Evolutionary conservation across 2,797 vertebrate species (phyloP), one percentile per base, ranked within the genome.

Genomic region (Manis crassicaudata): DNA sequence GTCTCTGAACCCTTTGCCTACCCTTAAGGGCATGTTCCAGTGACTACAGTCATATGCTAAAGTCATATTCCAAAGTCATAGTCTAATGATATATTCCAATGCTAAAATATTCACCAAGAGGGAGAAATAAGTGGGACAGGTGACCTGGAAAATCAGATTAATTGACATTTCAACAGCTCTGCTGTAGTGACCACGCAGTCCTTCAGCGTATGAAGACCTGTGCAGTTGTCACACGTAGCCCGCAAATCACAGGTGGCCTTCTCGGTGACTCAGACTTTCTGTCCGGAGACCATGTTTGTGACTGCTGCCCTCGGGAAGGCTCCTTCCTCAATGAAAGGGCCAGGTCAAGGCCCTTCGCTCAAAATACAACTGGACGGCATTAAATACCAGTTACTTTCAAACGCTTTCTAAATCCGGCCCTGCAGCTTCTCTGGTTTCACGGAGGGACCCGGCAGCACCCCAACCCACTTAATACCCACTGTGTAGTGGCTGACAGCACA

Each of bases 281-380:
- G 35, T 54, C 37, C 70, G 68, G 90, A 84, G 37, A 81, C 27
- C 32, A 25, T 6, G 12, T 32, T 35, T 35, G 32, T 52, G 76
- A 65, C 62, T 37, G 43, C 37, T 46, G 56, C 56, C 88, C 65
- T 68, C 9, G 18, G 35, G 75, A 80, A 90, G 56, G 76, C 29
- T 82, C 77, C 83, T 65, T 94, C 35, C 96, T 96, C 97, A 72
- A 94, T 96, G 96, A 97, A 86, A 97, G 97, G 96, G 95, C 85
- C 46, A 94, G 67, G 62, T 63, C 91, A 89, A 94, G 89, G 87
- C 62, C 84, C 58, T 92, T 21, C 6, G 82, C 90, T 97, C 94
- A 97, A 96, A 97, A 96, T 89, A 97, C 85, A 92, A 84, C 58
- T 46, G 83, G 88, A 94, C 0, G 3, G 58, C 72, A 87, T 89